phyloP scores from a whole-genome alignment of 2,888 invertebrate genomes.

The Portevinia maculata region DNA sequence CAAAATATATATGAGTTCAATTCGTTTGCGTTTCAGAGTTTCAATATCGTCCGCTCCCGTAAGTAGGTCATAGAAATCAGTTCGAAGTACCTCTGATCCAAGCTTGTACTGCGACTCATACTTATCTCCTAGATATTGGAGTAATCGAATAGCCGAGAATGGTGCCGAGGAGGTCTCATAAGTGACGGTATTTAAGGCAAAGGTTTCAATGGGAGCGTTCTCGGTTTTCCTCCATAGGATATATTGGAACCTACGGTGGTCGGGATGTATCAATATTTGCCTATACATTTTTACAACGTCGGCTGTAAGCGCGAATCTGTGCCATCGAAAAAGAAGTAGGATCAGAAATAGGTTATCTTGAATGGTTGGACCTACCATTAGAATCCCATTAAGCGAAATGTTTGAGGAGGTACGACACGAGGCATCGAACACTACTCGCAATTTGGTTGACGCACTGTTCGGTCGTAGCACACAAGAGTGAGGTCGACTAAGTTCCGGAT shows the following conservation, averaged over 20 bases:
- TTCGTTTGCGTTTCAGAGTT: neutral
- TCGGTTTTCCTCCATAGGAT: conserved; percentile 40
- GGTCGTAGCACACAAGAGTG: conserved; percentile 19
- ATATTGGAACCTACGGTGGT: conserved; percentile 36
- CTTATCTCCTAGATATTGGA: conserved; percentile 54
- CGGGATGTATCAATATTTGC: conserved; percentile 40
- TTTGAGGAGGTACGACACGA: conserved; percentile 41
- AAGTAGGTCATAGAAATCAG: conserved; percentile 36
- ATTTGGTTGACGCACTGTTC: conserved; percentile 49
- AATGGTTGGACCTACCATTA: conserved; percentile 63
- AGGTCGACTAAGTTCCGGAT: too few relatives aligned
- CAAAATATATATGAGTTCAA: neutral
- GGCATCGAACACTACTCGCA: conserved; percentile 2
- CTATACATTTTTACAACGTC: conserved; percentile 53
- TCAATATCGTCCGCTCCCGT: neutral
- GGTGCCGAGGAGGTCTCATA: conserved; percentile 59
- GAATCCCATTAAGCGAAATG: conserved; percentile 61
- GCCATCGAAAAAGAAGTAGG: conserved; percentile 54
- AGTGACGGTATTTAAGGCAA: conserved; percentile 21
- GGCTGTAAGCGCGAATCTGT: conserved; percentile 12
- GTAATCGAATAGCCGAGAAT: conserved; percentile 47
- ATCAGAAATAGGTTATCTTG: conserved; percentile 43
- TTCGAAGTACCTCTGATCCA: conserved; percentile 36
- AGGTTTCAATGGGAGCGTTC: conserved; percentile 1
- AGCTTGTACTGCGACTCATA: conserved; percentile 71